These are phyloP conservation scores for Nilaparvata lugens DNA, from an alignment of 1,140 invertebrate genomes.

Conservation along the genomic window DNA sequence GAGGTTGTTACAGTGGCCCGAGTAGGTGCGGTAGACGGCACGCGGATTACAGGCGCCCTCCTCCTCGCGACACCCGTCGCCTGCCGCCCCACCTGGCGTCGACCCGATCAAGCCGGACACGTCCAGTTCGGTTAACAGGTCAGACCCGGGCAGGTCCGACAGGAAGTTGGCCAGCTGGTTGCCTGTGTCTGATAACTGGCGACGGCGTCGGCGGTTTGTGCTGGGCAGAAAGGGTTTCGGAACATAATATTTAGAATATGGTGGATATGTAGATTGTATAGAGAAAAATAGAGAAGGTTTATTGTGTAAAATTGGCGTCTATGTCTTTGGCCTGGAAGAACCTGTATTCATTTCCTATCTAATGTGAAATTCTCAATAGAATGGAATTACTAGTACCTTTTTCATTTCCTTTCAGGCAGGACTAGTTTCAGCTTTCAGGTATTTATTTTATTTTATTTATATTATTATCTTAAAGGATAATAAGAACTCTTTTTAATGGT, in stretches of 20 bases:
- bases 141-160: slow-evolving; percentile 22
- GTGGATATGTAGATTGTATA: no score
- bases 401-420: no score
- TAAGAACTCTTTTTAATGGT: no score
- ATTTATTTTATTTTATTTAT: no score
- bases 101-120: slow-evolving; percentile 47
- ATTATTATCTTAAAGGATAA: no score
- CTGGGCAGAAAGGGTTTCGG: slow-evolving; percentile 8
- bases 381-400: no score
- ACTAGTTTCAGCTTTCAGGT: no score
- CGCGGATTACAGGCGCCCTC: slow-evolving; percentile 64
- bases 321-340: no score
- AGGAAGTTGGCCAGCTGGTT: slow-evolving; percentile 52
- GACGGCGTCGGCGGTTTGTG: slow-evolving; percentile 47
- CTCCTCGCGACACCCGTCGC: slow-evolving; percentile 46
- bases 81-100: slow-evolving; percentile 24
- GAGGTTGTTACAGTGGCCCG: slow-evolving; percentile 88
- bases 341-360: no score
- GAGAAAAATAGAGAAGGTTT: no score
- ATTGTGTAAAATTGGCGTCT: no score
- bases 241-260: background rate
- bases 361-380: no score
- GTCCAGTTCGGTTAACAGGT: slow-evolving; percentile 55
- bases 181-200: slow-evolving; percentile 56
- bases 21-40: slow-evolving; percentile 67